These are phyloP conservation scores for Ctenopoma multispine DNA, from an alignment of 2,797 vertebrate species.

Conservation along the genomic window DNA sequence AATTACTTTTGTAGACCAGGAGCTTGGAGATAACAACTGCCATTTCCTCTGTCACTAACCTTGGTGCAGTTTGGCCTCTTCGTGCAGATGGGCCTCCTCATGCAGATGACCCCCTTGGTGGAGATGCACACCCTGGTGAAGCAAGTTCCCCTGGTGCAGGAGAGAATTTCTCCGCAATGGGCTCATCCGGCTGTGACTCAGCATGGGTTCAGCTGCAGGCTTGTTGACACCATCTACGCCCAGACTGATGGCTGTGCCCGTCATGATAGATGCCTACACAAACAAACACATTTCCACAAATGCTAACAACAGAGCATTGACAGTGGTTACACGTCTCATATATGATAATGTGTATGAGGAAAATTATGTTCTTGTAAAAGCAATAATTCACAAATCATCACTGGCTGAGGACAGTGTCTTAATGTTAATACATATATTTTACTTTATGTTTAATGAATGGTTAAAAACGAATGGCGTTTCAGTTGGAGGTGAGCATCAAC, in stretches of 20 bases:
- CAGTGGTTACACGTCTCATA: no score
- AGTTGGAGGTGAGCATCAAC: background rate
- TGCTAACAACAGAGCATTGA: background rate
- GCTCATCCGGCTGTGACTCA: constrained; percentile 75
- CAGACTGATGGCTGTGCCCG: constrained; percentile 90
- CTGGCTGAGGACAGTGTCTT: background rate
- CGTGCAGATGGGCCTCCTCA: constrained; percentile 67
- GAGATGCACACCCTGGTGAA: constrained; percentile 69
- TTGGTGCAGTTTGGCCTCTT: constrained; percentile 70
- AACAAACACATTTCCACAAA: background rate
- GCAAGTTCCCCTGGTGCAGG: constrained; percentile 68
- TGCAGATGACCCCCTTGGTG: constrained; percentile 66
- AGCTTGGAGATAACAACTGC: no score
- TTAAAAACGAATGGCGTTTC: no score
- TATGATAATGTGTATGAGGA: no score
- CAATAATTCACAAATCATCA: no score
- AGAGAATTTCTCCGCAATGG: constrained; percentile 73
- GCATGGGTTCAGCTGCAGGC: constrained; percentile 78
- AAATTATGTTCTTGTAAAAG: no score
- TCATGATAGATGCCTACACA: constrained; percentile 95
- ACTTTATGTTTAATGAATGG: no score
- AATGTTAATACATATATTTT: background rate
- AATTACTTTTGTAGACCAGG: background rate
- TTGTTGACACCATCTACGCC: constrained; percentile 88
- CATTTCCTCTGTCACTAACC: constrained; percentile 25